Evolutionary conservation across 2,113 vertebrate species (phyloP), one percentile per base, ranked within the genome.

Genomic region (Epinephelus cyanopodus): DNA sequence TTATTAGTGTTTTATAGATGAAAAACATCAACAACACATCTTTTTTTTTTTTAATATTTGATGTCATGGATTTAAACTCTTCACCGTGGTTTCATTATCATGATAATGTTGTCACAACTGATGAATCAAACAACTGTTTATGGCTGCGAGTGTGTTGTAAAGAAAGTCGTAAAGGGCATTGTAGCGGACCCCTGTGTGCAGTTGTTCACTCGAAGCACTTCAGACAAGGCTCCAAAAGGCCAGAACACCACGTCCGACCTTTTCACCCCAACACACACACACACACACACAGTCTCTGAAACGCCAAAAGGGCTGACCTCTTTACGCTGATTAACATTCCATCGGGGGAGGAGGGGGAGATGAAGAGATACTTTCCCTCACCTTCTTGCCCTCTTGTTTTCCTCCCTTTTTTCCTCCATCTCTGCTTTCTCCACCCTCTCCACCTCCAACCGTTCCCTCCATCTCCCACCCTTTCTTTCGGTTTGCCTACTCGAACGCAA

Each of bases 251-350:
- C 37, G 37, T 68, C 68, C 50, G 82, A 94, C 92, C 91, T 91
- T 90, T 92, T 91, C 81, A 93, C 91, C 92, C 86, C 45, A 56
- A 65, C 64, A 74, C 67, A 67, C 69, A 76, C 60, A 72, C 42
- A 66, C 75, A 63, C 45, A 39, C 62, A 54, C 67, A 52, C 27
- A 57, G 60, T 48, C 70, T 73, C 77, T 53, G 17, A 89, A 65
- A 89, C 47, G 68, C 88, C 65, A 66, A 82, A 86, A 83, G 81
- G 70, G 45, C 57, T 86, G 89, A 92, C 93, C 92, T 90, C 90
- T 90, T 85, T 89, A 81, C 53, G 50, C 83, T 88, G 84, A 92
- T 94, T 93, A 93, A 94, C 90, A 94, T 93, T 93, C 93, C 93
- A 85, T 25, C 9, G 61, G 81, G 53, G 87, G 67, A 66, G 86